Evolutionary conservation across 2,113 vertebrate species (phyloP).

Genomic region (Sorex araneus): DNA sequence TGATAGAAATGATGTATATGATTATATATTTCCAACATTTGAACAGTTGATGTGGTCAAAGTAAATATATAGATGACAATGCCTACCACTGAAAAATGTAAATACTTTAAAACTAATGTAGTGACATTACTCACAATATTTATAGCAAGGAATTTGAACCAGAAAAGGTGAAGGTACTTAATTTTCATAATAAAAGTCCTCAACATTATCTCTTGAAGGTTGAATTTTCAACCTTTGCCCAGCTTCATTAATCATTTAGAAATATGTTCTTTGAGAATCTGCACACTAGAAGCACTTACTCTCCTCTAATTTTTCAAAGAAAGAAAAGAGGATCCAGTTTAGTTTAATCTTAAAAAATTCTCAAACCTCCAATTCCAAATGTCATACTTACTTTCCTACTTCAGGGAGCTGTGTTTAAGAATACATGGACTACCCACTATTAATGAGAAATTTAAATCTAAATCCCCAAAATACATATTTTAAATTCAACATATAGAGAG

Average conservation of each 20-base stretch:
- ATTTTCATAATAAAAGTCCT: constrained; percentile 33
- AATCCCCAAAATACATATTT: neutral
- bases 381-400: neutral
- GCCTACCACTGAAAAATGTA: neutral
- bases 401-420: neutral
- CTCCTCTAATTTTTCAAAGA: neutral
- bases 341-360: neutral
- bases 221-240: constrained; percentile 21
- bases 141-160: neutral
- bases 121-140: constrained; percentile 43
- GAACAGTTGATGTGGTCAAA: neutral
- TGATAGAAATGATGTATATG: neutral
- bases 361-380: constrained; percentile 30
- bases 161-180: constrained; percentile 10
- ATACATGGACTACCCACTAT: neutral
- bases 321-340: neutral
- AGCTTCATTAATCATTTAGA: constrained; percentile 10
- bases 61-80: neutral
- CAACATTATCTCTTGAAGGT: neutral
- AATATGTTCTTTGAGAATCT: neutral
- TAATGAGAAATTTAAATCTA: neutral
- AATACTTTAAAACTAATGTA: constrained; percentile 42
- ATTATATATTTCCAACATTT: neutral
- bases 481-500: neutral
- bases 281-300: constrained; percentile 17